phyloP scores from a whole-genome alignment of 2,888 invertebrate species.

The Podabrus alpinus region DNA sequence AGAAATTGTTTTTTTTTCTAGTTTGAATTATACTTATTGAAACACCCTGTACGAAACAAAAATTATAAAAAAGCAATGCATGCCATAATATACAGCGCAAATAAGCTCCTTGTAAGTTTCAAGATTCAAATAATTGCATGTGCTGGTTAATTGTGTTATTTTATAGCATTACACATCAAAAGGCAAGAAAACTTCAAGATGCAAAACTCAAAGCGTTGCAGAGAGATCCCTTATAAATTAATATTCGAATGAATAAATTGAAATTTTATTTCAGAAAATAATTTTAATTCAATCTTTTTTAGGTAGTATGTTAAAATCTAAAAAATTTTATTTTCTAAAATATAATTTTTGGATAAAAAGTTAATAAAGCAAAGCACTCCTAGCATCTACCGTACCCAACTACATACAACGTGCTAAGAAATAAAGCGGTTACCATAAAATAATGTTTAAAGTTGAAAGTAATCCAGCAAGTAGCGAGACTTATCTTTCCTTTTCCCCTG shows the following conservation, averaged over 20 bases:
- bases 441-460: conserved; percentile 14
- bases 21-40: neutral
- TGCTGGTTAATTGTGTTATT: neutral
- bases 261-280: too few species aligned
- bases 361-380: neutral
- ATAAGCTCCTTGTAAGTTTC: neutral
- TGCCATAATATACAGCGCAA: too few species aligned
- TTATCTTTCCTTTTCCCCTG: conserved; percentile 55
- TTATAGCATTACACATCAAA: neutral
- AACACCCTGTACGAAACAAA: neutral
- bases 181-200: neutral
- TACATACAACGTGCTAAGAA: conserved; percentile 23
- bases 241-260: neutral
- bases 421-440: conserved; percentile 29
- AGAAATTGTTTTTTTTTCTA: neutral
- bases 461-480: conserved; percentile 14
- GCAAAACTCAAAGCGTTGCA: neutral
- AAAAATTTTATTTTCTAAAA: too few species aligned
- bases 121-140: neutral
- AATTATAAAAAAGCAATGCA: too few species aligned
- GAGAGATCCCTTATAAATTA: neutral
- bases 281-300: too few species aligned
- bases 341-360: neutral
- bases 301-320: too few species aligned
- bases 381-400: neutral